phyloP scores from a whole-genome alignment of 2,113 vertebrate genomes.

The Eptesicus fuscus region DNA sequence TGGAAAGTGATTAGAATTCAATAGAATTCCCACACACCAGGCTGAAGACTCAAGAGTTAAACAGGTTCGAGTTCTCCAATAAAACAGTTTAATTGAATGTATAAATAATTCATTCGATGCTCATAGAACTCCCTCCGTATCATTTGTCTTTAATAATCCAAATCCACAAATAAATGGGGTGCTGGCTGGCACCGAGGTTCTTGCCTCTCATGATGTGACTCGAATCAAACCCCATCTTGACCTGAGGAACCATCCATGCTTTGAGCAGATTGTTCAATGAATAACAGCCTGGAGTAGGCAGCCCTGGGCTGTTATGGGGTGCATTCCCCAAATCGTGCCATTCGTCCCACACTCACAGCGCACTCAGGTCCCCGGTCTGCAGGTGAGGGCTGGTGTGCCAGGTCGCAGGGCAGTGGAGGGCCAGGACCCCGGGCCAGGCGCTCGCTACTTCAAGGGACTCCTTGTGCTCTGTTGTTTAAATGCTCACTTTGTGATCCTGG shows the following conservation, averaged over 20 bases:
- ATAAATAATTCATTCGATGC: constrained; percentile 75
- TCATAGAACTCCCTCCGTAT: constrained; percentile 42
- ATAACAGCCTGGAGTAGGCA: constrained; percentile 2
- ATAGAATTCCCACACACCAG: constrained; percentile 10
- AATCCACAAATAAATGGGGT: constrained; percentile 65
- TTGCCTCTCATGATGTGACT: constrained; percentile 53
- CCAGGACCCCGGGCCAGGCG: background rate
- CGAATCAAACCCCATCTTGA: constrained; percentile 54
- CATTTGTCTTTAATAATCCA: constrained; percentile 75
- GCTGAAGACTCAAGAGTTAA: constrained; percentile 55
- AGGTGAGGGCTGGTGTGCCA: background rate
- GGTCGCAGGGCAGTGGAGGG: background rate
- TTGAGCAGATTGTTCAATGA: constrained; percentile 44
- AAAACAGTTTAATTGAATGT: constrained; percentile 51
- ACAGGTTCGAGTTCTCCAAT: constrained; percentile 34
- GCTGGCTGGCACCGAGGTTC: constrained; percentile 52
- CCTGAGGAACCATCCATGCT: constrained; percentile 62
- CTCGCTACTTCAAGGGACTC: background rate
- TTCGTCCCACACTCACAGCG: background rate
- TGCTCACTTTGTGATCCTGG: background rate
- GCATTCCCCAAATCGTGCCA: background rate
- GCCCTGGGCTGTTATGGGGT: background rate
- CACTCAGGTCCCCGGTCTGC: background rate
- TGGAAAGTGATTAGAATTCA: background rate
- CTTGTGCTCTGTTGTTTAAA: background rate